Evolutionary conservation across 2,113 vertebrate species (phyloP).

Genomic region (Coptodon rendalli): DNA sequence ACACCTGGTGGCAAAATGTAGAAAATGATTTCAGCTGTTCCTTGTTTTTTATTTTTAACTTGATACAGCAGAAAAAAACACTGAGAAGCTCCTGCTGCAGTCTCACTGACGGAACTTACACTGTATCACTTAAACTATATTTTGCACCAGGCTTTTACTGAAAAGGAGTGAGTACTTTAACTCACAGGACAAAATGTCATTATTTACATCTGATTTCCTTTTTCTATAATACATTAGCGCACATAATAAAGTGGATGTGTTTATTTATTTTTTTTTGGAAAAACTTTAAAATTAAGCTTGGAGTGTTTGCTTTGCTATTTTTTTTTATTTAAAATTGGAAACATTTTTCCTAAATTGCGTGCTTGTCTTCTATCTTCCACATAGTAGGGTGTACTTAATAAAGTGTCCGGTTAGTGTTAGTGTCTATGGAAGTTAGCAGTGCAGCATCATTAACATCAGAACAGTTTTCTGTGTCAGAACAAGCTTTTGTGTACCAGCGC

Average conservation of each 20-base stretch:
- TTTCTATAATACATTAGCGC: neutral
- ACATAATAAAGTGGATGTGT: neutral
- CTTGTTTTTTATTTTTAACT: neutral
- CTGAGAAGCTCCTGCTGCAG: neutral
- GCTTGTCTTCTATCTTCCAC: neutral
- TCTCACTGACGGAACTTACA: neutral
- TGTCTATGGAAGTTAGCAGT: neutral
- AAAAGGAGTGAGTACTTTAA: neutral
- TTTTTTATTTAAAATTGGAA: neutral
- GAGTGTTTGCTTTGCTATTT: neutral
- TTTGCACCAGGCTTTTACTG: neutral
- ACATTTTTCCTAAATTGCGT: neutral
- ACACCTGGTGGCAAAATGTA: constrained; percentile 13
- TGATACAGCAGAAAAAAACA: neutral
- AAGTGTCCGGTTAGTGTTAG: neutral
- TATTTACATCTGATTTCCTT: neutral
- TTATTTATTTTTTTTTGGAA: neutral
- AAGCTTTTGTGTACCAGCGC: neutral
- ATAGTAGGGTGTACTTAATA: neutral
- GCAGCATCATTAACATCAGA: neutral
- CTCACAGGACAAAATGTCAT: neutral
- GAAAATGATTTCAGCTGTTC: neutral
- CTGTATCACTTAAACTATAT: neutral
- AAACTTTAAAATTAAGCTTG: neutral
- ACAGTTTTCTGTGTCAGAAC: neutral